Evolutionary conservation across 1,140 invertebrate species (phyloP).

Genomic region (Anastrepha ludens): DNA sequence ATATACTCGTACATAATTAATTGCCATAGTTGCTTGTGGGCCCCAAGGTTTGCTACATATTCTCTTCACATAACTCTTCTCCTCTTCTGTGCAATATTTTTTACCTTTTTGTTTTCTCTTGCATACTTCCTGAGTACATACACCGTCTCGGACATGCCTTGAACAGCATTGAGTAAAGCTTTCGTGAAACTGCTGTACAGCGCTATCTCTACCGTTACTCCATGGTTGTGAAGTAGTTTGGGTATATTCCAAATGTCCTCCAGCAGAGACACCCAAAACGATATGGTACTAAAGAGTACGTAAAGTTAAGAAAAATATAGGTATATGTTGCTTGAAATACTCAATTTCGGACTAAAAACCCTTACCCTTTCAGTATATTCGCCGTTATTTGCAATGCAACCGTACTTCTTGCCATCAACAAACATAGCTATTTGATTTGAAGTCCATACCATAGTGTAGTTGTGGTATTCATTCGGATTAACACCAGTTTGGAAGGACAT

Average conservation of each 20-base stretch:
- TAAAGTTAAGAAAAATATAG: not conserved
- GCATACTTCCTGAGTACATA: not conserved
- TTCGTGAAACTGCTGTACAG: slow-evolving; percentile 78
- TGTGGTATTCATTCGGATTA: slow-evolving; percentile 76
- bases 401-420: slow-evolving; percentile 77
- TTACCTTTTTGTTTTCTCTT: not conserved
- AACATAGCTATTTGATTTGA: slow-evolving; percentile 74
- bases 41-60: slow-evolving; percentile 70
- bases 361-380: slow-evolving; percentile 83
- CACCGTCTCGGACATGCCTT: slow-evolving; percentile 62
- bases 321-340: not conserved
- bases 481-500: not conserved
- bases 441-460: slow-evolving; percentile 78
- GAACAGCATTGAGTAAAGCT: slow-evolving; percentile 76
- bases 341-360: slow-evolving; percentile 70
- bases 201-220: slow-evolving; percentile 76
- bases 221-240: slow-evolving; percentile 81
- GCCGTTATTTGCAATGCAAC: slow-evolving; percentile 65
- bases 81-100: too few relatives aligned
- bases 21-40: slow-evolving; percentile 77
- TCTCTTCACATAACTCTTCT: not conserved
- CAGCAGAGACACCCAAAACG: slow-evolving; percentile 82
- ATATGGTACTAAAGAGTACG: slow-evolving; percentile 79
- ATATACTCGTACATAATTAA: slow-evolving; percentile 77
- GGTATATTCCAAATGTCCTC: slow-evolving; percentile 81